Evolutionary conservation across 2,888 invertebrate species (phyloP).

Genomic region (Margaritifera margaritifera): DNA sequence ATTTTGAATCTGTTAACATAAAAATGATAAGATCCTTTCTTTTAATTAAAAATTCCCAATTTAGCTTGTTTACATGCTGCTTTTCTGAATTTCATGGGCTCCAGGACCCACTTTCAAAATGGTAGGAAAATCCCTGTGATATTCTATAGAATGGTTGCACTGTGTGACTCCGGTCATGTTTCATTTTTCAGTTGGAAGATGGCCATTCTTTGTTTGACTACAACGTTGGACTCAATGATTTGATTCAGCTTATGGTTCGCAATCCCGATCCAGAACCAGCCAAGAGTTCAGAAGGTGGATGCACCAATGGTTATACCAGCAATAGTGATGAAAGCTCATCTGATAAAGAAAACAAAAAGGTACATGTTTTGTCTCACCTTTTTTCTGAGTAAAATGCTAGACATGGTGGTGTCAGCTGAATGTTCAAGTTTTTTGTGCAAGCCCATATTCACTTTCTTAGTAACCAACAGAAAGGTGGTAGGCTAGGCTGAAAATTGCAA

Average conservation of each 20-base stretch:
- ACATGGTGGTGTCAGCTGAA: no score
- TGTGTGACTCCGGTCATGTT: background rate
- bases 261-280: constrained; percentile 14
- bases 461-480: no score
- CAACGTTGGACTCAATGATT: constrained; percentile 83
- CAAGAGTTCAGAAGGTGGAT: constrained; percentile 18
- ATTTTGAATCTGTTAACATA: no score
- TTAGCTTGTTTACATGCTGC: no score
- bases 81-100: no score
- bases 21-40: no score
- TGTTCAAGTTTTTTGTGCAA: no score
- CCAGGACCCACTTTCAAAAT: no score
- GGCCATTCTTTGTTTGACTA: constrained; percentile 85
- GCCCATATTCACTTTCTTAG: no score
- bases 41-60: no score
- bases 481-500: no score
- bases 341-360: constrained; percentile 67
- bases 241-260: constrained; percentile 80
- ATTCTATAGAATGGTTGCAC: background rate
- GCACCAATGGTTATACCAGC: constrained; percentile 34
- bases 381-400: no score
- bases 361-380: constrained; percentile 13
- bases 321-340: constrained; percentile 54
- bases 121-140: background rate
- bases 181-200: constrained; percentile 79